These are phyloP conservation scores for Anser brachyrhynchus DNA, from an alignment of 2,113 vertebrate species.

Conservation along the genomic window DNA sequence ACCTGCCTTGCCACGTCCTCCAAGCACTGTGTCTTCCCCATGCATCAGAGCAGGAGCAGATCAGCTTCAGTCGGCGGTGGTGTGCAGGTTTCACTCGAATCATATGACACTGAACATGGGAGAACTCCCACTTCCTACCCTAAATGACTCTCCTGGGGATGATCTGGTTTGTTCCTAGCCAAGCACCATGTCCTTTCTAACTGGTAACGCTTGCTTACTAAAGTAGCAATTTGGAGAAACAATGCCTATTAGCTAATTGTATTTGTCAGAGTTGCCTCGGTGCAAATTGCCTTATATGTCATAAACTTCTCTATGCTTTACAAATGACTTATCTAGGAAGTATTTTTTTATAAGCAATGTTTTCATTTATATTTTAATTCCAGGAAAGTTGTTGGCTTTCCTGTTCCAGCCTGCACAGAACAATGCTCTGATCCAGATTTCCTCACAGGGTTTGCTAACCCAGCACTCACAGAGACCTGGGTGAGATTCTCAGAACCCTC, in stretches of 20 bases:
- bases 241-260: conserved; percentile 57
- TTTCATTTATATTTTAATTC: conserved; percentile 53
- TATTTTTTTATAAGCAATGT: conserved; percentile 19
- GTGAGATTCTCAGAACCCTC: background rate
- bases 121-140: conserved; percentile 34
- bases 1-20: fast-evolving
- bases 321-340: conserved; percentile 37
- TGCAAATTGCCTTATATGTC: conserved; percentile 59
- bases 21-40: background rate
- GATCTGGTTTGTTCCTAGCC: conserved; percentile 9
- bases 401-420: background rate
- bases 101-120: background rate
- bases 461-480: background rate
- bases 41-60: background rate
- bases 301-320: background rate
- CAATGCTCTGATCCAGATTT: conserved; percentile 37
- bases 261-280: conserved; percentile 31
- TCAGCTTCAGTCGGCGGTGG: background rate
- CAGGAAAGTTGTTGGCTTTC: conserved; percentile 61
- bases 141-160: background rate
- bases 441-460: background rate
- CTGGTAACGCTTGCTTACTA: background rate
- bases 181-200: background rate
- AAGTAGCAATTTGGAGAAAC: conserved; percentile 32
- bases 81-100: background rate